Evolutionary conservation across 1,140 invertebrate species (phyloP), one percentile per base, ranked within the genome.

Genomic region (Micrasema longulum): DNA sequence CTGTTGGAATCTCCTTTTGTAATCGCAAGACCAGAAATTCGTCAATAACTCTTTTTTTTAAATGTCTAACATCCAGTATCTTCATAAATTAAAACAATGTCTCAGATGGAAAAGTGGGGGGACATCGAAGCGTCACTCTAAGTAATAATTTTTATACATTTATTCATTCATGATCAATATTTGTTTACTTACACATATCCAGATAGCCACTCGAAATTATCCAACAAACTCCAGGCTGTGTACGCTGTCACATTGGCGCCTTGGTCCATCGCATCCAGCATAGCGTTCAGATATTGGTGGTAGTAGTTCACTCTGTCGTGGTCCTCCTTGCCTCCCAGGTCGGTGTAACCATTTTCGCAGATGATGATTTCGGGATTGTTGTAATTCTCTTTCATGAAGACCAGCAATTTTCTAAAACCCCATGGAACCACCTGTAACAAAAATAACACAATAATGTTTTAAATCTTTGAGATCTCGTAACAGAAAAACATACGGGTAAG

Each of bases 141-240:
- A n/a, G n/a, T n/a, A n/a, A n/a, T n/a, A n/a, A n/a, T n/a, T n/a
- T n/a, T n/a, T n/a, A n/a, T n/a, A n/a, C n/a, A n/a, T n/a, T n/a
- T n/a, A n/a, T n/a, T n/a, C n/a, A n/a, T n/a, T n/a, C n/a, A n/a
- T n/a, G n/a, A n/a, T n/a, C n/a, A n/a, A 53, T 18, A 14, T 53
- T 53, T 18, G 4, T 26, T 41, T 22, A 81, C 81, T 82, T 77
- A 87, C 84, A 79, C 83, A 75, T 87, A 89, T 53, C 88, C 89
- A n/a, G 80, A 81, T 48, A 83, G 81, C 90, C 91, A 92, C 80
- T 92, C 91, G 76, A 91, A 92, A 75, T 90, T 91, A 73, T 94
- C 92, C 82, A 93, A 87, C 20, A 93, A 76, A 57, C 88, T 90
- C 91, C 91, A 93, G 18, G 85, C 85, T 23, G 87, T 88, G 73